These are phyloP conservation scores for Sarcophaga caerulescens DNA, from an alignment of 2,888 invertebrate genomes.

Conservation along the genomic window DNA sequence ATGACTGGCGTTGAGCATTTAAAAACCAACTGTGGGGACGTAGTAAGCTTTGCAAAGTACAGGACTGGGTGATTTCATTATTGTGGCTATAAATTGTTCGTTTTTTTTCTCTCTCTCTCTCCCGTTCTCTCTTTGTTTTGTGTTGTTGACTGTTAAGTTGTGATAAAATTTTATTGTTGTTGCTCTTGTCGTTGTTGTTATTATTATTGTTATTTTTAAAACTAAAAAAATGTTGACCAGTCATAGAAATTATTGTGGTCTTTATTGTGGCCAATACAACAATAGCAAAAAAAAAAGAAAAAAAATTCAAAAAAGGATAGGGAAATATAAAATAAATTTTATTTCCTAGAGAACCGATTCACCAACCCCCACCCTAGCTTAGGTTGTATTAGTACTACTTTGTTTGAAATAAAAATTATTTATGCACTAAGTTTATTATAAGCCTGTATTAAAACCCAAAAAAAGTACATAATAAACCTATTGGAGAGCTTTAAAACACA, in stretches of 20 bases:
- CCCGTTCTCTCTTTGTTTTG: too few relatives aligned
- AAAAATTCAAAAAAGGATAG: not conserved
- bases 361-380: too few relatives aligned
- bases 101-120: not conserved
- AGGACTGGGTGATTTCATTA: slow-evolving; percentile 1
- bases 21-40: too few relatives aligned
- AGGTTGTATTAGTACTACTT: too few relatives aligned
- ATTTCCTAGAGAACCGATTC: slow-evolving; percentile 2
- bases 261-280: slow-evolving; percentile 31
- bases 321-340: slow-evolving; percentile 42
- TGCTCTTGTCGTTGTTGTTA: not conserved
- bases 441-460: too few relatives aligned
- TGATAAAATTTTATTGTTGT: slow-evolving; percentile 56
- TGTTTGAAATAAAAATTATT: too few relatives aligned
- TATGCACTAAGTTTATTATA: too few relatives aligned
- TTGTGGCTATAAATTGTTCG: slow-evolving; percentile 60
- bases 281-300: not conserved
- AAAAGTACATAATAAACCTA: too few relatives aligned
- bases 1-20: too few relatives aligned
- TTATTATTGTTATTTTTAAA: slow-evolving; percentile 5
- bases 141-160: slow-evolving; percentile 61
- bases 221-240: slow-evolving; percentile 52
- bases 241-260: slow-evolving; percentile 57
- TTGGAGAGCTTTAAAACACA: too few relatives aligned
- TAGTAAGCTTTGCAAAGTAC: too few relatives aligned